Conservation (phyloP, 2,797 vertebrate species). For the Pseudocheirus occidentalis region DNA sequence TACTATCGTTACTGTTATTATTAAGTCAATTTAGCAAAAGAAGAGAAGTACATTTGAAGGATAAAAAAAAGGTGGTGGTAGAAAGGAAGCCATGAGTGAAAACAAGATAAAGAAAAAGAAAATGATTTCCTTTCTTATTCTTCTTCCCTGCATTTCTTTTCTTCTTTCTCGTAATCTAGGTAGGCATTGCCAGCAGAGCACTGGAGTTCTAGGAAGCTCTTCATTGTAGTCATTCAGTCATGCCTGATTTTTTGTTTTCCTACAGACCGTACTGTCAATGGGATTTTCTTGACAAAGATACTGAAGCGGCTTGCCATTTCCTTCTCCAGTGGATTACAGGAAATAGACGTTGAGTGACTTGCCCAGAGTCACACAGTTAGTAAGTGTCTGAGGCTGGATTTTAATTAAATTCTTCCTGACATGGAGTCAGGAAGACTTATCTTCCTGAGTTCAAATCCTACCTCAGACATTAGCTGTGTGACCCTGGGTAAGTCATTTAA, state of each 20-base stretch:
- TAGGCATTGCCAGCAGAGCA: not conserved
- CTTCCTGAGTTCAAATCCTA: too few species aligned
- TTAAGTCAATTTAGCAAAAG: not conserved
- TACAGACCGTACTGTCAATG: too few species aligned
- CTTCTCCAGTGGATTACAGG: not conserved
- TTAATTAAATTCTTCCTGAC: not conserved
- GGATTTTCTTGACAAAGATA: too few species aligned
- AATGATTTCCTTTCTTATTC: not conserved
- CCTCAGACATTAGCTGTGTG: not conserved
- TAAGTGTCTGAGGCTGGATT: not conserved
- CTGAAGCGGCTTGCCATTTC: too few species aligned
- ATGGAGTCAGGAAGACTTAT: too few species aligned
- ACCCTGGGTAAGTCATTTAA: not conserved
- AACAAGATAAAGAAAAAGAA: not conserved
- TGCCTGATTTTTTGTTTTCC: too few species aligned
- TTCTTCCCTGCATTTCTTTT: not conserved
- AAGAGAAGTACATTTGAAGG: not conserved
- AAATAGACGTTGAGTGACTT: not conserved
- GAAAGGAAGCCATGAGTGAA: not conserved
- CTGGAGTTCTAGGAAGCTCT: not conserved
- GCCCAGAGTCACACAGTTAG: not conserved
- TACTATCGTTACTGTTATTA: not conserved
- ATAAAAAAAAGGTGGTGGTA: not conserved
- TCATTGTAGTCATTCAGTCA: not conserved
- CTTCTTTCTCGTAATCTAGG: not conserved